Evolutionary conservation across 2,888 invertebrate species (phyloP).

Genomic region (Sialis lutaria): DNA sequence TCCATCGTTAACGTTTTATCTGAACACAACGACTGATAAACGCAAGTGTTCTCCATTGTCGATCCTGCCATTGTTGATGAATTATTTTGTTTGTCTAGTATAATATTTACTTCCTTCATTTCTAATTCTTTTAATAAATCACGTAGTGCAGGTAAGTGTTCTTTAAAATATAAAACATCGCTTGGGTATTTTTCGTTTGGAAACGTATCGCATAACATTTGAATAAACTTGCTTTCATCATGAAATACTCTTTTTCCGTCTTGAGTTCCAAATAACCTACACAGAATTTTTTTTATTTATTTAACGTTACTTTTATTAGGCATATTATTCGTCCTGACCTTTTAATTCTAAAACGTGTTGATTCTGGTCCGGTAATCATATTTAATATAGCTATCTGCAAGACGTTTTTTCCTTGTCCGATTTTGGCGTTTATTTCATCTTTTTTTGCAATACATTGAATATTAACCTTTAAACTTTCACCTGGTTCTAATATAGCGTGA

Average conservation of each 20-base stretch:
- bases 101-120: conserved; percentile 19
- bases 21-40: conserved; percentile 19
- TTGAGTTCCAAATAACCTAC: background rate
- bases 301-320: too few species aligned
- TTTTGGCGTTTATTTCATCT: conserved; percentile 16
- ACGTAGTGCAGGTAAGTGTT: conserved; percentile 15
- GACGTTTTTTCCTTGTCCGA: conserved; percentile 15
- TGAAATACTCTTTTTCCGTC: too few species aligned
- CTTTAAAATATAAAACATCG: conserved; percentile 18
- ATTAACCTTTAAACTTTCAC: conserved; percentile 15
- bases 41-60: conserved; percentile 18
- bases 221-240: background rate
- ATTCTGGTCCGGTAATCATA: conserved; percentile 21
- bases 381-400: conserved; percentile 20
- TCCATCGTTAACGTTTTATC: conserved; percentile 11
- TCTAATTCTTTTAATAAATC: conserved; percentile 17
- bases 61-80: conserved; percentile 16
- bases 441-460: conserved; percentile 18
- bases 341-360: conserved; percentile 19
- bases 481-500: conserved; percentile 17
- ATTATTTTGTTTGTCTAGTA: conserved; percentile 22
- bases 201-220: conserved; percentile 12
- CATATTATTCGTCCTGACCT: conserved; percentile 5
- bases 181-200: conserved; percentile 17
- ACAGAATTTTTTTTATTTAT: background rate